These are phyloP conservation scores for Altica lythri DNA, from an alignment of 2,888 invertebrate species.

Conservation along the genomic window DNA sequence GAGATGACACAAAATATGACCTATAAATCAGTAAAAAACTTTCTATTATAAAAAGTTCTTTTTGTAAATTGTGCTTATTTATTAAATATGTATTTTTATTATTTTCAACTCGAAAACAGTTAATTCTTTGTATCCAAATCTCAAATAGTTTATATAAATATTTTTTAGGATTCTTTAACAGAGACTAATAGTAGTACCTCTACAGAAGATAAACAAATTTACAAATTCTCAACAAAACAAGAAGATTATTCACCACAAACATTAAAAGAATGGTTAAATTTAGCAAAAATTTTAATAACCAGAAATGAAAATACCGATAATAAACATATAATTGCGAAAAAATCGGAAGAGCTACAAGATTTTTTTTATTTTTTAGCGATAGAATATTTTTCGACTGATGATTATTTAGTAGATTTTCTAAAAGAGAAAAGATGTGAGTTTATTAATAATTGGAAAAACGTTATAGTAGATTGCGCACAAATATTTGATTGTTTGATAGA, in stretches of 20 bases:
- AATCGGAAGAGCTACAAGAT: conserved; percentile 21
- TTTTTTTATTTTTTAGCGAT: conserved; percentile 19
- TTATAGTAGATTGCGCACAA: conserved; percentile 5
- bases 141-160: no score
- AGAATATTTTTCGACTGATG: conserved; percentile 13
- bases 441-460: conserved; percentile 10
- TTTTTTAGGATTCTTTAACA: conserved; percentile 7
- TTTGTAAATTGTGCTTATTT: no score
- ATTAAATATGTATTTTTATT: no score
- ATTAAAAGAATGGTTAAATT: conserved; percentile 18
- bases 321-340: conserved; percentile 9
- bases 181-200: conserved; percentile 8
- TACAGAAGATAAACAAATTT: not conserved
- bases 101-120: no score
- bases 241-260: conserved; percentile 6
- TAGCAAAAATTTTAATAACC: conserved; percentile 7
- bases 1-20: no score
- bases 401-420: conserved; percentile 6
- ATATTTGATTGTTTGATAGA: conserved; percentile 11
- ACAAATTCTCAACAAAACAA: no score
- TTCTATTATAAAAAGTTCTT: no score
- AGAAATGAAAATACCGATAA: conserved; percentile 9
- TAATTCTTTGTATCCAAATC: no score
- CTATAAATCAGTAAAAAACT: no score
- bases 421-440: conserved; percentile 15